A percentile compares a stretch with the other conserved stretches of the same genome.
These are phyloP conservation scores for Recurvirostra avosetta DNA, from an alignment of 2,113 vertebrate genomes.

Conservation along the genomic window DNA sequence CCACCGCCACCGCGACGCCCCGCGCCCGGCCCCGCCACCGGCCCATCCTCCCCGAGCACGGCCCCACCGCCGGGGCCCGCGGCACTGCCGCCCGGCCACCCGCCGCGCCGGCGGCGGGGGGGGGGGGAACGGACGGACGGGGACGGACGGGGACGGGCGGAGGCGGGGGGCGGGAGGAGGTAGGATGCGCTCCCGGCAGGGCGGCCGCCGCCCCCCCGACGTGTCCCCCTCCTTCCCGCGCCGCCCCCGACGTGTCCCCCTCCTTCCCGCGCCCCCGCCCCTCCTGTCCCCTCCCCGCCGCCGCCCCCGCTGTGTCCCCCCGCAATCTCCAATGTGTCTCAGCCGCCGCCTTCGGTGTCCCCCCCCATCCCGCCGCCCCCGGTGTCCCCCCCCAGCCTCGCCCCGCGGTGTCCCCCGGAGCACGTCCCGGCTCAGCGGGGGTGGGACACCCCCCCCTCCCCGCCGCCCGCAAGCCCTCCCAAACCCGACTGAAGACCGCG, in stretches of 20 bases:
- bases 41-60: slow-evolving; percentile 50
- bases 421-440: neutral
- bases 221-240: no score
- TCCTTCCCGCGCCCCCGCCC: no score
- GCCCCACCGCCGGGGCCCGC: neutral
- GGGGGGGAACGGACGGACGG: no score
- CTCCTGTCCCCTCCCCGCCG: no score
- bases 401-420: neutral
- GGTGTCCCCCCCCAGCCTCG: neutral
- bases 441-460: neutral
- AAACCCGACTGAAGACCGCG: no score
- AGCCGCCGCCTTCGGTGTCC: neutral
- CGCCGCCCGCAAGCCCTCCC: neutral
- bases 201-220: neutral
- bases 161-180: neutral
- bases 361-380: neutral
- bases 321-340: neutral
- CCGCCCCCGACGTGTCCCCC: no score
- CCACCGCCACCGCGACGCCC: slow-evolving; percentile 91
- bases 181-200: neutral
- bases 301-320: neutral
- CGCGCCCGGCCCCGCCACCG: slow-evolving; percentile 76
- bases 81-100: neutral
- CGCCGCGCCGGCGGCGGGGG: neutral
- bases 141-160: neutral